Evolutionary conservation across 2,797 vertebrate species (phyloP), one percentile per base, ranked within the genome.

Genomic region (Melanotaenia trifasciata): DNA sequence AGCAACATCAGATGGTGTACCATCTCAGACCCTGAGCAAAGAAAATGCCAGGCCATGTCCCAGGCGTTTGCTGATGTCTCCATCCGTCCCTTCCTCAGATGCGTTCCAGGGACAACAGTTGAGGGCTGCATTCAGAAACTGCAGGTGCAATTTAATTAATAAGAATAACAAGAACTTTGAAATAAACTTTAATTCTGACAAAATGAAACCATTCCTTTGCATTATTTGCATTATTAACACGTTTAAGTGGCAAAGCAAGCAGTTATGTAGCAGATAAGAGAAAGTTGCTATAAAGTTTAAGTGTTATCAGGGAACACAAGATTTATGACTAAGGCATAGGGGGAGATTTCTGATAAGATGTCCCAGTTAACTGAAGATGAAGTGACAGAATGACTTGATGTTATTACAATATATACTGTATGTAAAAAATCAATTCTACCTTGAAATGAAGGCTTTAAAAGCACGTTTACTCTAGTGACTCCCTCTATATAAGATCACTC

Each of bases 1-100:
- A 89, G 64, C 59, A 91, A 32, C 47, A 67, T 99, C 83, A 92
- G 90, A 9, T 99, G 98, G 98, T 99, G 98, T 86, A 94, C 96
- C 11, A 79, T 95, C 81, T 98, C 97, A 0, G 57, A 91, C 0
- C 20, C 45, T 0, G 98, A 99, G 80, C 90, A 92, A 74, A 74
- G 5, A 45, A 99, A 99, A 82, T 99, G 98, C 70, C 72, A 70
- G 8, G 92, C 84, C 72, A 97, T 99, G 98, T 92, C 94, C 0
- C 13, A 83, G 43, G 91, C 96, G 20, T 98, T 99, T 50, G 22
- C 68, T 22, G 10, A 7, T 11, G 96, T 87, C 1, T 73, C 92
- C 28, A 89, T 99, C 70, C 90, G 84, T 18, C 97, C 98, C 0
- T 4, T 81, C 2, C 78, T 99, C 65, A 67, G 72, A 58, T 99